Evolutionary conservation across 2,113 vertebrate species (phyloP).

Genomic region (Pongo pygmaeus): DNA sequence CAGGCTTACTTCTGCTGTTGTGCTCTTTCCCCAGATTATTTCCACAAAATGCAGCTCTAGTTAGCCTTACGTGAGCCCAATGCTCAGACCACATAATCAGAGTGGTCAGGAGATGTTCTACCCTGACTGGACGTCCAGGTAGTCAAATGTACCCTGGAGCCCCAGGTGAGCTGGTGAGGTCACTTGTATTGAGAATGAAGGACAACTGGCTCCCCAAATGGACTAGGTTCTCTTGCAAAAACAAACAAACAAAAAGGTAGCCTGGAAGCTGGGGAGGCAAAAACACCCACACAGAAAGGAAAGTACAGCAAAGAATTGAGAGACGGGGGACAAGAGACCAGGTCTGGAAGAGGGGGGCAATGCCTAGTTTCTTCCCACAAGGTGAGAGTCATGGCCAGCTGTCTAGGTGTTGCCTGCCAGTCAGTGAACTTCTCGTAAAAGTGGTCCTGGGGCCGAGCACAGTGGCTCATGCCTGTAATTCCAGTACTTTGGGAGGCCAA

Average conservation of each 20-base stretch:
- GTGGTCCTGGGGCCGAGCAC: too few species aligned
- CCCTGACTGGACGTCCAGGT: background rate
- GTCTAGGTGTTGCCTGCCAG: background rate
- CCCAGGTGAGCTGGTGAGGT: background rate
- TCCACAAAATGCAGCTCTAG: background rate
- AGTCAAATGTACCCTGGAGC: accelerated
- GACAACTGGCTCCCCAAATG: background rate
- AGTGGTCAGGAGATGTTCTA: background rate
- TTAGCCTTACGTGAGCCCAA: background rate
- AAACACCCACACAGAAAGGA: background rate
- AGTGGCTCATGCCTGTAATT: too few species aligned
- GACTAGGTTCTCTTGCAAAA: background rate
- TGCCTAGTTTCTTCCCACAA: background rate
- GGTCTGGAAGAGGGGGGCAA: background rate
- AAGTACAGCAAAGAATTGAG: background rate
- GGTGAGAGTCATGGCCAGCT: background rate
- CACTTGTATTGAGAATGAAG: background rate
- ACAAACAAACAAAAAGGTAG: background rate
- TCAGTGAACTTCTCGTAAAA: background rate
- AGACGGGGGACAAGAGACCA: background rate
- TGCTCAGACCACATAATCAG: too few species aligned
- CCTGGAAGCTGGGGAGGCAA: background rate
- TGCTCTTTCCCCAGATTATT: accelerated
- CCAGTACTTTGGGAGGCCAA: too few species aligned
- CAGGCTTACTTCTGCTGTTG: background rate